A percentile compares a stretch with the other conserved stretches of the same genome.
Conservation (phyloP, 2,113 vertebrate genomes). For the Eublepharis macularius region DNA sequence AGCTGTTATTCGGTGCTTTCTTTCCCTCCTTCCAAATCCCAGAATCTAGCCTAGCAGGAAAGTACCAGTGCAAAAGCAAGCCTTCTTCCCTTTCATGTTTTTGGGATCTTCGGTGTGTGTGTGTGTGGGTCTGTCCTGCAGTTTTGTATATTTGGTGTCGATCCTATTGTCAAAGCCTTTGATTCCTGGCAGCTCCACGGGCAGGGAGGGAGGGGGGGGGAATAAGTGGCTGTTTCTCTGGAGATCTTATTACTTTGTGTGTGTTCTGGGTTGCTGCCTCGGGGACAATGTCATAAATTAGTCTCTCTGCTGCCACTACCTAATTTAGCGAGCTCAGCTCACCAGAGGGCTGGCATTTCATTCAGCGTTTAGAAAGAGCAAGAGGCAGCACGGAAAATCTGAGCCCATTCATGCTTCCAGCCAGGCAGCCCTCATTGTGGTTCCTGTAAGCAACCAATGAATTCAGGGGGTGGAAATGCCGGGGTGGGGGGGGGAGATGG, state of each 20-base stretch:
- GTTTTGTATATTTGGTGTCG: background rate
- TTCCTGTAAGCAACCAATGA: background rate
- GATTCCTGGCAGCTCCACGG: slow-evolving; percentile 26
- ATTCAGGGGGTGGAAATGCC: too few species aligned
- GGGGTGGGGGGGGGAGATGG: background rate
- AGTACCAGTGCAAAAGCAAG: background rate
- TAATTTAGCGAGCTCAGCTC: slow-evolving; percentile 40
- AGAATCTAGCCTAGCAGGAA: background rate
- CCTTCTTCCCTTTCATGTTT: background rate
- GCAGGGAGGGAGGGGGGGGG: slow-evolving; percentile 38
- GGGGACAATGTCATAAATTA: slow-evolving; percentile 48
- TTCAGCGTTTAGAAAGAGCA: slow-evolving; percentile 26
- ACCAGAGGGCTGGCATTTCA: slow-evolving; percentile 31
- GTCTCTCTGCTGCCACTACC: slow-evolving; percentile 8
- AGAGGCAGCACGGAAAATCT: slow-evolving; percentile 15
- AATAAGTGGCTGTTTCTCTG: slow-evolving; percentile 30
- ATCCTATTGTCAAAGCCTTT: slow-evolving; percentile 35
- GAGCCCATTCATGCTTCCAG: slow-evolving; percentile 24
- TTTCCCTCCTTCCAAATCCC: background rate
- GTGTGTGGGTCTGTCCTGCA: background rate
- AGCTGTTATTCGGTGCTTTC: background rate
- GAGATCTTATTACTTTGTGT: slow-evolving; percentile 29
- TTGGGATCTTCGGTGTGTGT: background rate
- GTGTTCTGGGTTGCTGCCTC: slow-evolving; percentile 34
- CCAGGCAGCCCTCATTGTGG: background rate